phyloP scores from a whole-genome alignment of 1,140 invertebrate species.

The Hylyphantes graminicola region DNA sequence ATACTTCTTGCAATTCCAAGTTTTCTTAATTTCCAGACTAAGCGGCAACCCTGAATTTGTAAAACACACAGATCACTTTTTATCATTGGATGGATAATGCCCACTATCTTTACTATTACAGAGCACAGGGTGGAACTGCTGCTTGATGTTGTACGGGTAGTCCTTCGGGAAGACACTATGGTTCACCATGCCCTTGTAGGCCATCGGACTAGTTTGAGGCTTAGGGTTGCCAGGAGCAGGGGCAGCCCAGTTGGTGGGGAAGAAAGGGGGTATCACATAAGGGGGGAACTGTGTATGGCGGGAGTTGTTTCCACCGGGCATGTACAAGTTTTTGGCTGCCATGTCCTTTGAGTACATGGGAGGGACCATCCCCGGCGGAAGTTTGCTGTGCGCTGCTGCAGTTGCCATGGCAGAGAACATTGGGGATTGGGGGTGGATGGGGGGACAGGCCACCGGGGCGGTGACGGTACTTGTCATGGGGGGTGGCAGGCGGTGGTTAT shows the following conservation, averaged over 20 bases:
- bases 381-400: conserved; percentile 43
- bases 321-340: conserved; percentile 50
- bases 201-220: conserved; percentile 54
- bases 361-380: conserved; percentile 30
- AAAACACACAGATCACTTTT: conserved; percentile 37
- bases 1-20: neutral
- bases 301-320: conserved; percentile 22
- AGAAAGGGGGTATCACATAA: conserved; percentile 60
- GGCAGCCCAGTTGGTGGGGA: conserved; percentile 38
- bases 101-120: conserved; percentile 54
- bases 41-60: conserved; percentile 1
- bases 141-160: conserved; percentile 50
- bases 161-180: conserved; percentile 60
- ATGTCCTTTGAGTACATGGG: conserved; percentile 46
- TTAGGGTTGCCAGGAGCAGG: conserved; percentile 24
- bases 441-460: neutral
- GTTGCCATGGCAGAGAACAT: conserved; percentile 36
- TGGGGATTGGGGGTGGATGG: neutral
- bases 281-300: conserved; percentile 52
- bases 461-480: conserved; percentile 22
- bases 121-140: conserved; percentile 55
- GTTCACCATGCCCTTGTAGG: conserved; percentile 50
- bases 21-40: neutral
- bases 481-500: conserved; percentile 8
- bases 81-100: conserved; percentile 58